These are phyloP conservation scores for Zophobas morio DNA, from an alignment of 1,140 invertebrate species.

Conservation along the genomic window DNA sequence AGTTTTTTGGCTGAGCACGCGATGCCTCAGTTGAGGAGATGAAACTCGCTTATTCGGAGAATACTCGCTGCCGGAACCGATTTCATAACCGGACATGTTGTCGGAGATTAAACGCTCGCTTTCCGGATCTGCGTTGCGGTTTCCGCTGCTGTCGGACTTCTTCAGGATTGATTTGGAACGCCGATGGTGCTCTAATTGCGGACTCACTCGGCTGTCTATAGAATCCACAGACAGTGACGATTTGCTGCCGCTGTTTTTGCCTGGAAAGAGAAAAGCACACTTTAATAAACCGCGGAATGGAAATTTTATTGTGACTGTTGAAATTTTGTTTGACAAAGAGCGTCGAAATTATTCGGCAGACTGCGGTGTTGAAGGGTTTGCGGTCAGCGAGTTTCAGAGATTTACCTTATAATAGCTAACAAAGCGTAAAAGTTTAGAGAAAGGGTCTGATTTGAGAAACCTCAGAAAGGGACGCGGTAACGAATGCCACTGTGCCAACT, in stretches of 20 bases:
- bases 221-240: slow-evolving; percentile 81
- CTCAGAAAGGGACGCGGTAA: slow-evolving; percentile 5
- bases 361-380: slow-evolving; percentile 15
- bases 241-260: slow-evolving; percentile 75
- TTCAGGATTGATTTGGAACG: slow-evolving; percentile 85
- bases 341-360: slow-evolving; percentile 12
- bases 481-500: slow-evolving; percentile 1
- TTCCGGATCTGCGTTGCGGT: slow-evolving; percentile 75
- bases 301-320: slow-evolving; percentile 32
- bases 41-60: slow-evolving; percentile 66
- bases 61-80: slow-evolving; percentile 65
- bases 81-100: slow-evolving; percentile 69
- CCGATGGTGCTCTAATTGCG: slow-evolving; percentile 76
- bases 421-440: slow-evolving; percentile 30
- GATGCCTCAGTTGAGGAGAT: slow-evolving; percentile 66
- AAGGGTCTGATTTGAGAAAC: slow-evolving; percentile 21
- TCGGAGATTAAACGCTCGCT: slow-evolving; percentile 84
- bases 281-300: not conserved
- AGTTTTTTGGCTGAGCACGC: slow-evolving; percentile 67
- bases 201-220: slow-evolving; percentile 75
- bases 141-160: slow-evolving; percentile 75
- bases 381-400: slow-evolving; percentile 38
- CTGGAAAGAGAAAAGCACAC: slow-evolving; percentile 67
- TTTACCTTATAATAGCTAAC: slow-evolving; percentile 29
- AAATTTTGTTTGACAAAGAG: slow-evolving; percentile 45